Base-by-base conservation (phyloP, 2,113 vertebrate genomes). In the Aythya baeri region DNA sequence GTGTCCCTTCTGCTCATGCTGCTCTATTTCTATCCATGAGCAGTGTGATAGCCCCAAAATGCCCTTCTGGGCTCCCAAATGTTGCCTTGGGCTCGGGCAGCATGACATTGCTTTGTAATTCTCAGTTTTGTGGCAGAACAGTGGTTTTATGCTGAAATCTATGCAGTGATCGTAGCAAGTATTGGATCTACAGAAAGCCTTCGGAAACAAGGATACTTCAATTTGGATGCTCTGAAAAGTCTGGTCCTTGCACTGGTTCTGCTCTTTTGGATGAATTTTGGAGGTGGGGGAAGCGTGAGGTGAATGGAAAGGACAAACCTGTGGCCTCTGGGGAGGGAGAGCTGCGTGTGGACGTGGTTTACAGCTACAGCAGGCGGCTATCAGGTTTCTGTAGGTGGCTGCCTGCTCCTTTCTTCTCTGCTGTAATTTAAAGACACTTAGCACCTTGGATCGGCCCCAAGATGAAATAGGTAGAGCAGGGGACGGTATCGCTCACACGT, bases 391-490 rank as follows among this genome's bases (percentile, higher is more conserved):
- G 66, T 11, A 68, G 82, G 72, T 83, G 81, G 36, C 58, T 92
- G 61, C 22, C 54, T 74, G 55, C 71, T 86, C 61, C 36, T 78
- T 89, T 83, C 67, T 78, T 46, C 75, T 41, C 87, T 75, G 0
- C 73, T 93, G 87, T 87, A 93, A 95, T 76, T 90, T 87, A 83
- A 95, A 75, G 83, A 87, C 73, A 17, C 90, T 90, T 26, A n/a
- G 87, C 32, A 6, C 50, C 68, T 88, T 91, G 93, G 84, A 74
- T 55, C 55, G 22, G 62, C 22, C 83, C 93, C 77, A 87, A 63
- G 78, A 65, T 93, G 86, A 92, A 90, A 87, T 70, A 17, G 62
- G 74, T 75, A 87, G 73, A 83, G 78, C 74, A 17, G 73, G 67
- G 79, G 59, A n/a, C 13, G 50, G 12, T 61, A 74, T 20, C 13